phyloP scores from a whole-genome alignment of 1,140 invertebrate genomes.

The Danaus melanippus region DNA sequence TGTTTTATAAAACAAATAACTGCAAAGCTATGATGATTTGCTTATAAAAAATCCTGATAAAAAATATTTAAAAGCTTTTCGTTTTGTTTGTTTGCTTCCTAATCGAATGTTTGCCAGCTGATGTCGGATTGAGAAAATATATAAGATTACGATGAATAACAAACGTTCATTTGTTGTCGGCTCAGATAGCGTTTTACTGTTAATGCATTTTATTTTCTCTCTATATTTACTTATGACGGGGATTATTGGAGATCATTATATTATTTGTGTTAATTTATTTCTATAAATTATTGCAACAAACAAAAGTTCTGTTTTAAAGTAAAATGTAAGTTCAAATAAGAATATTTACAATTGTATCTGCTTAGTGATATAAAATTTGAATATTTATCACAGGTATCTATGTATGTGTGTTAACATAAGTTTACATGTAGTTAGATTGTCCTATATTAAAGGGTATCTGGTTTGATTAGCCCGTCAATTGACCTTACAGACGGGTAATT shows the following conservation, averaged over 20 bases:
- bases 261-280: too few species aligned
- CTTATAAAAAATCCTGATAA: too few species aligned
- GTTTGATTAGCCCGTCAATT: background rate
- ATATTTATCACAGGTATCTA: too few species aligned
- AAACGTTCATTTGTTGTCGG: constrained; percentile 28
- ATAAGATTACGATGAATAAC: constrained; percentile 53
- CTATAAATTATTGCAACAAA: too few species aligned
- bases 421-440: background rate
- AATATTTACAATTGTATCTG: too few species aligned
- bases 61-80: constrained; percentile 23
- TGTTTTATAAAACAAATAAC: too few species aligned
- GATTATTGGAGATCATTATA: too few species aligned
- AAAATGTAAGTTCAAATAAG: too few species aligned
- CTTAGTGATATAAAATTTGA: too few species aligned
- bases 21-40: too few species aligned
- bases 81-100: constrained; percentile 19
- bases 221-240: constrained; percentile 3
- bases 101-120: constrained; percentile 26
- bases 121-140: constrained; percentile 33
- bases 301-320: too few species aligned
- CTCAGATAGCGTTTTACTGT: constrained; percentile 18
- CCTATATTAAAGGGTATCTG: background rate
- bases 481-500: constrained; percentile 1
- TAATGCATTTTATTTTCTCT: constrained; percentile 28
- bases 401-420: background rate